Evolutionary conservation across 2,888 invertebrate genomes (phyloP).

Genomic region (Chaitophorus viminalis): DNA sequence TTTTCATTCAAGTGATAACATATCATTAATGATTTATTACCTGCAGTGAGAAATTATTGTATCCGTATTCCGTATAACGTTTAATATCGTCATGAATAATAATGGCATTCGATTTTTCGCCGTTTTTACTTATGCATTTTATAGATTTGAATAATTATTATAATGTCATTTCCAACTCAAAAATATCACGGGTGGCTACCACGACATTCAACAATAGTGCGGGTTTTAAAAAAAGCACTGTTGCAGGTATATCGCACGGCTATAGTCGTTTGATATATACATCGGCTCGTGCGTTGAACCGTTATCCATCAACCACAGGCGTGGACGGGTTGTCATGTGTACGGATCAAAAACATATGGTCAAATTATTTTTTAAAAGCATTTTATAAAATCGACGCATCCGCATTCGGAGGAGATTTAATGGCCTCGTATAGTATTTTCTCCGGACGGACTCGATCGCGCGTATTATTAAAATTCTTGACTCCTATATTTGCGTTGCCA

Average conservation of each 20-base stretch:
- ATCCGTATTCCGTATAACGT: no score
- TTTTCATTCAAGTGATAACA: no score
- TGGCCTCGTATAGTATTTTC: not conserved
- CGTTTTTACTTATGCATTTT: not conserved
- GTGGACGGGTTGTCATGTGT: slow-evolving; percentile 1
- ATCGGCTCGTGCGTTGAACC: not conserved
- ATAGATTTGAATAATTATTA: not conserved
- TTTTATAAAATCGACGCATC: not conserved
- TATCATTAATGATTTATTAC: no score
- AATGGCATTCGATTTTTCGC: not conserved
- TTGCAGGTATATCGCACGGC: not conserved
- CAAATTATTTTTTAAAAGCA: slow-evolving; percentile 6
- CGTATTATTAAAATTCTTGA: not conserved
- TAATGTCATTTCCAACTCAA: not conserved
- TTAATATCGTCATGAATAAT: no score
- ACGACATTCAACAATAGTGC: not conserved
- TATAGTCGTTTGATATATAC: not conserved
- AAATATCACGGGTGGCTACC: not conserved
- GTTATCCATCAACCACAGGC: not conserved
- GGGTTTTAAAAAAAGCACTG: not conserved
- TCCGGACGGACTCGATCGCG: not conserved
- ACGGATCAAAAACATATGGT: slow-evolving; percentile 10
- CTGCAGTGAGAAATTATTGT: no score
- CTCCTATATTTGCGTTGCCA: not conserved
- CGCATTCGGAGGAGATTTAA: not conserved